These are phyloP conservation scores for Brassicogethes aeneus DNA, from an alignment of 2,888 invertebrate genomes.

Conservation along the genomic window DNA sequence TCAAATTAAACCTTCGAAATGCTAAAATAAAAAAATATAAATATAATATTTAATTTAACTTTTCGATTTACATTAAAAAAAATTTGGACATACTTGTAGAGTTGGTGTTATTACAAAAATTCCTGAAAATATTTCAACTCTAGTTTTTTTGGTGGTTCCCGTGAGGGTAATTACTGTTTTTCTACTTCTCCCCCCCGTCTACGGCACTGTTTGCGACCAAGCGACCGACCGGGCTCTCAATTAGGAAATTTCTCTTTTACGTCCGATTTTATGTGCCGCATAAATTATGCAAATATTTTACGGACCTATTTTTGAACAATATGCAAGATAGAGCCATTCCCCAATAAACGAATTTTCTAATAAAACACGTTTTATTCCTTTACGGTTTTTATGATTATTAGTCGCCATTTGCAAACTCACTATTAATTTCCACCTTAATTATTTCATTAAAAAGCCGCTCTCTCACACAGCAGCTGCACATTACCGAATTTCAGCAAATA, in stretches of 20 bases:
- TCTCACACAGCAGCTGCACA: slow-evolving; percentile 8
- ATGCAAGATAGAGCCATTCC: slow-evolving; percentile 15
- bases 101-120: too few relatives aligned
- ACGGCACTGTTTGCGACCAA: too few relatives aligned
- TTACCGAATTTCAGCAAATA: too few relatives aligned
- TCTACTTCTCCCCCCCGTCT: too few relatives aligned
- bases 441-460: slow-evolving; percentile 2
- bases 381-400: not conserved
- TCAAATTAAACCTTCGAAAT: too few relatives aligned
- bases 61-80: too few relatives aligned
- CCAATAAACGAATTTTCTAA: slow-evolving; percentile 9
- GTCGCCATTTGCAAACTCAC: not conserved
- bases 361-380: not conserved
- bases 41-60: too few relatives aligned
- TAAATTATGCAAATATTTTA: slow-evolving; percentile 32
- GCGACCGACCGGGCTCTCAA: slow-evolving; percentile 36
- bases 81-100: too few relatives aligned
- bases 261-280: slow-evolving; percentile 34
- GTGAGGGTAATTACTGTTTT: too few relatives aligned
- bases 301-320: slow-evolving; percentile 18
- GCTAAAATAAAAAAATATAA: too few relatives aligned
- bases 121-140: too few relatives aligned
- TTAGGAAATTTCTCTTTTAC: slow-evolving; percentile 39
- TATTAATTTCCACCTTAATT: not conserved
- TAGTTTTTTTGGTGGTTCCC: too few relatives aligned